Evolutionary conservation across 1,140 invertebrate species (phyloP), one percentile per base, ranked within the genome.

Genomic region (Prorops nasuta): DNA sequence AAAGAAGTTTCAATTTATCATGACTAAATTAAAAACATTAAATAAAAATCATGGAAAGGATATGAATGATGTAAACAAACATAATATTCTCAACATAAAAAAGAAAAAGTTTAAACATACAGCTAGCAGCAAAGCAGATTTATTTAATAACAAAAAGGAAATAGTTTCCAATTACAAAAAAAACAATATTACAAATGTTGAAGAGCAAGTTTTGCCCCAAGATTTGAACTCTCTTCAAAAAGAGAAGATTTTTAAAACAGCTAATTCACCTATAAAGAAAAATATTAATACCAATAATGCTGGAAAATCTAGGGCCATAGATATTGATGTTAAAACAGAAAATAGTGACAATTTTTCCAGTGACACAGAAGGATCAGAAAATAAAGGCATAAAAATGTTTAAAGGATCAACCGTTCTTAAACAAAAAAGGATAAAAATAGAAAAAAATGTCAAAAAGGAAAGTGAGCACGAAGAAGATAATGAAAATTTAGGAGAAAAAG

Each of bases 101-200:
- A 59, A 63, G 24, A 56, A 63, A 19, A 59, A 57, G 16, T 63
- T 64, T n/a, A 66, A 64, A 21, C 35, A 58, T 10, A 63, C 59
- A 6, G 45, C 59, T 1, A 20, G 8, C 0, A 51, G 48, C 6
- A 70, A 66, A 42, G 46, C 62, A 10, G 0, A 22, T 1, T n/a
- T 64, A 0, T 41, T 64, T 10, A 57, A 58, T n/a, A 35, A 42
- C 8, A 42, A 0, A 49, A 55, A 14, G 0, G 2, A 3, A 14
- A 39, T 6, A 54, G 39, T 28, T n/a, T 21, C 20, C 12, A 18
- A 34, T 8, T 36, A 9, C 2, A 24, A n/a, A 2, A 12, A 22
- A 9, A 3, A 20, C 2, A 21, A 42, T 21, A 14, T 15, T 9
- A 19, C 18, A 12, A 19, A 34, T 4, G 35, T 18, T 18, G 24